Evolutionary conservation across 2,888 invertebrate genomes (phyloP).

Genomic region (Spodoptera littoralis): DNA sequence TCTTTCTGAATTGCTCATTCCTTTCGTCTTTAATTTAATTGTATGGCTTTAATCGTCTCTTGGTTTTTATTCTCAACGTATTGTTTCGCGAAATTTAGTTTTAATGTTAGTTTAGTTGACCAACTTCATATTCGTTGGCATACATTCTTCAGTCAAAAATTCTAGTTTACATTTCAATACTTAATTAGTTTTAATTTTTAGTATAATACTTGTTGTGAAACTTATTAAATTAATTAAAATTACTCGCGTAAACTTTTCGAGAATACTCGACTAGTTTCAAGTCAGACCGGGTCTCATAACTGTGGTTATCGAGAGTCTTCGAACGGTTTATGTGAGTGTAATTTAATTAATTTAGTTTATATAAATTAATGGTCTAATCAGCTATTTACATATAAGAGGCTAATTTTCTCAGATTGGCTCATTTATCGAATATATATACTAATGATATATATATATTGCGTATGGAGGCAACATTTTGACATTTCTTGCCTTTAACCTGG

Average conservation of each 20-base stretch:
- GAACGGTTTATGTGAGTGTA: too few relatives aligned
- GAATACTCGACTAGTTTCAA: too few relatives aligned
- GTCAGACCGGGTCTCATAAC: too few relatives aligned
- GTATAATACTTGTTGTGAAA: too few relatives aligned
- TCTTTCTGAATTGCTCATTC: conserved; percentile 56
- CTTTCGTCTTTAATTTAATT: conserved; percentile 45
- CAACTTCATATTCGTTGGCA: conserved; percentile 12
- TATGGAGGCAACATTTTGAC: conserved; percentile 23
- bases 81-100: conserved; percentile 24
- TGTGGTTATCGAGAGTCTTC: too few relatives aligned
- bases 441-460: conserved; percentile 7
- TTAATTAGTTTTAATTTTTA: conserved; percentile 12
- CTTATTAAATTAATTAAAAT: too few relatives aligned
- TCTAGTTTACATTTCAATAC: conserved; percentile 13
- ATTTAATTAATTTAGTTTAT: too few relatives aligned
- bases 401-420: conserved; percentile 26
- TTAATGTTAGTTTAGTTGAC: conserved; percentile 31
- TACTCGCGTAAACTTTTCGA: too few relatives aligned
- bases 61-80: conserved; percentile 33
- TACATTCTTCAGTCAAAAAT: conserved; percentile 10
- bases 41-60: conserved; percentile 42
- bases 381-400: conserved; percentile 8
- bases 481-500: conserved; percentile 38
- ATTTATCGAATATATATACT: conserved; percentile 21
- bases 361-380: too few relatives aligned